Conservation (phyloP, 2,113 vertebrate genomes). For the Potamarius usumacintae region DNA sequence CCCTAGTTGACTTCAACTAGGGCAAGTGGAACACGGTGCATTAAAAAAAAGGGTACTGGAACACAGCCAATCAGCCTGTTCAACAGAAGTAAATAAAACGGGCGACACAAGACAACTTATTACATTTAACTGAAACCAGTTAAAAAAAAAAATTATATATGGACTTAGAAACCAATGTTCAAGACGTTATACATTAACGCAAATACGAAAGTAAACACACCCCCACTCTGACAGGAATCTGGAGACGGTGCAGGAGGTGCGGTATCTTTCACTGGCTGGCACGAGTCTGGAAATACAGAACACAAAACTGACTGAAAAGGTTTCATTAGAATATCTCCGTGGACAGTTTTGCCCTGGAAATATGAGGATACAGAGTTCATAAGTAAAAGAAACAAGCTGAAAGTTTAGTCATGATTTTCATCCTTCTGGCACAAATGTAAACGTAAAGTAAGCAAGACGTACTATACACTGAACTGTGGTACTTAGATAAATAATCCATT, state of each 20-base stretch:
- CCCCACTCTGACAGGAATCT: background rate
- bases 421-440: background rate
- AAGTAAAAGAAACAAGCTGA: background rate
- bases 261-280: conserved; percentile 55
- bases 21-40: background rate
- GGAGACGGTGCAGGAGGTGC: background rate
- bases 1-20: background rate
- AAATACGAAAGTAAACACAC: conserved; percentile 14
- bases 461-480: background rate
- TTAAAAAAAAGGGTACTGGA: background rate
- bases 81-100: background rate
- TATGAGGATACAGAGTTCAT: background rate
- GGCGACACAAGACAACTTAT: background rate
- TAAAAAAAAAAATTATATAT: too few species aligned
- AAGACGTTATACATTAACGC: background rate
- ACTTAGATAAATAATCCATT: background rate
- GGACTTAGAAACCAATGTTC: background rate
- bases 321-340: background rate
- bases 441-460: background rate
- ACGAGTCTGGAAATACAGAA: conserved; percentile 56
- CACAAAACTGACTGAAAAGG: background rate
- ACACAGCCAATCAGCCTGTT: background rate
- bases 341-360: background rate
- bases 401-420: background rate
- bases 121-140: background rate